Evolutionary conservation across 2,797 vertebrate genomes (phyloP), one percentile per base, ranked within the genome.

Genomic region (Clangula hyemalis): DNA sequence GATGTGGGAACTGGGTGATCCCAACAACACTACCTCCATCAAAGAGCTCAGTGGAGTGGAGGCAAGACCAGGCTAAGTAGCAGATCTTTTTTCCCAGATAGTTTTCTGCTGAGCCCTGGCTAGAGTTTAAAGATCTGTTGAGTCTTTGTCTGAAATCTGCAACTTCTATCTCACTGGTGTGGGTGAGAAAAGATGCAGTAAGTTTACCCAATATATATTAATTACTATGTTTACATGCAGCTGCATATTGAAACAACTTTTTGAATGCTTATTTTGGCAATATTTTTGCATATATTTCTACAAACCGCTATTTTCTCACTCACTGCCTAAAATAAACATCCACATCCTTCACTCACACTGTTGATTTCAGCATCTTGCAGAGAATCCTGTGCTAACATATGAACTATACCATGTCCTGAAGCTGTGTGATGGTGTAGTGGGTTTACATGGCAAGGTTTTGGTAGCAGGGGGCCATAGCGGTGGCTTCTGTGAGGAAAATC

Each of bases 231-330:
- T 95, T 95, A 85, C 78, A 93, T 92, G 86, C 94, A 95, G 95
- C 92, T 95, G 95, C 86, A 90, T 69, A 94, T 65, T 95, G 74
- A 96, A 96, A 93, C 87, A 75, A 92, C 57, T 4, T 77, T 91
- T 32, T 88, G 85, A 95, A 89, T 82, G 60, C 74, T 96, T 96
- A 95, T 96, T 96, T 97, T 95, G 94, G 90, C 84, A 95, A 95
- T 93, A 96, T 89, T 94, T 97, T 96, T 96, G 86, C 93, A 83
- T 94, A 38, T 70, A 87, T 94, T 94, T 90, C 84, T 90, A 80
- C 61, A 95, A 96, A 87, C 78, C 61, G 88, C 76, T 85, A 64
- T 92, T 96, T 97, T 89, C 89, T 85, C 74, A 83, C 78, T 79
- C 80, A 6, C 58, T 66, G 73, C 64, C 66, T 94, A 94, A 94